phyloP scores from a whole-genome alignment of 2,797 vertebrate genomes.

The Miichthys miiuy region DNA sequence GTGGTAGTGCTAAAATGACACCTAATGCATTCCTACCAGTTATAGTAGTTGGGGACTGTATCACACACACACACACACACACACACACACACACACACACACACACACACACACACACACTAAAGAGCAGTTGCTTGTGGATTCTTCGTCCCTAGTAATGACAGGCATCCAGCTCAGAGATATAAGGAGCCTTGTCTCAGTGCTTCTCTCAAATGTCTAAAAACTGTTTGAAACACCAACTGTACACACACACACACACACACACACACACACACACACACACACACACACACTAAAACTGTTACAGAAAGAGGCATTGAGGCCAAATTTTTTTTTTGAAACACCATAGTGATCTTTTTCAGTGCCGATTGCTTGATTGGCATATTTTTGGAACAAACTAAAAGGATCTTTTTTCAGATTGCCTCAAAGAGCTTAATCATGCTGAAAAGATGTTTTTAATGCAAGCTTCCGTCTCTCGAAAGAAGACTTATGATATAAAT shows the following conservation, averaged over 20 bases:
- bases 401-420: conserved; percentile 49
- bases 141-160: conserved; percentile 60
- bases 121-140: conserved; percentile 51
- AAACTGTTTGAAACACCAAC: conserved; percentile 29
- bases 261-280: neutral
- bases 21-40: conserved; percentile 49
- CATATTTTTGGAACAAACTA: conserved; percentile 66
- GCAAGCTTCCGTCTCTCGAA: conserved; percentile 41
- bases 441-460: conserved; percentile 49
- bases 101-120: neutral
- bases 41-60: conserved; percentile 16
- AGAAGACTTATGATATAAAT: conserved; percentile 24
- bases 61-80: conserved; percentile 2
- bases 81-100: conserved; percentile 13
- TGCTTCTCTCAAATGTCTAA: conserved; percentile 39
- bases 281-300: conserved; percentile 1
- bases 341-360: conserved; percentile 55
- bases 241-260: conserved; percentile 4
- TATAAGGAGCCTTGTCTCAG: conserved; percentile 53
- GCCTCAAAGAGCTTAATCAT: conserved; percentile 44
- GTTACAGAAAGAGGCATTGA: conserved; percentile 5
- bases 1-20: conserved; percentile 33
- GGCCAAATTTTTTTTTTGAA: neutral
- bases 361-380: conserved; percentile 46
- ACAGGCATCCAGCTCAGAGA: conserved; percentile 65